Evolutionary conservation across 2,113 vertebrate genomes (phyloP), one percentile per base, ranked within the genome.

Genomic region (Bungarus multicinctus): DNA sequence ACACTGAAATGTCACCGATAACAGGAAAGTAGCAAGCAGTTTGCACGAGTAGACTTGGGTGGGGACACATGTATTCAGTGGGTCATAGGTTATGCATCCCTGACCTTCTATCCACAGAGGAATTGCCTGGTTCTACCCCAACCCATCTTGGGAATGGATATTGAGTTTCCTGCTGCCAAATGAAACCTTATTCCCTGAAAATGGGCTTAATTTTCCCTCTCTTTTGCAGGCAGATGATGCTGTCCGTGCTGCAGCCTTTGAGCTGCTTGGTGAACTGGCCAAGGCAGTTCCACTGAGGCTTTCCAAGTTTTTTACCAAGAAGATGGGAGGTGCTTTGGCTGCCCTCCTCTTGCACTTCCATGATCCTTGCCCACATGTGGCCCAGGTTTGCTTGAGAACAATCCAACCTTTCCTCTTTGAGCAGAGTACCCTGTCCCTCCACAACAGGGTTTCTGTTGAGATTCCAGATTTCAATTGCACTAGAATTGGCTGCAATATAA

Each of bases 311-410:
- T 90, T 89, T 27, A 22, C 69, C 30, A 86, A 60, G n/a, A 54
- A 60, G 45, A 30, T 52, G 52, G 18, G 53, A n/a, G 22, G 10
- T 9, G 20, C 27, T n/a, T 27, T 57, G 54, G 16, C 74, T 8
- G 43, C 74, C 30, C 88, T 93, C 54, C n/a, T 93, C 43, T 34
- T 93, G 43, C 92, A 93, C 74, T 30, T 85, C 53, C 43, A 12
- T 7, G 92, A 93, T 22, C 88, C 88, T 2, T 90, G 54, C 74
- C 92, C 69, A 3, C 45, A 4, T 10, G 92, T 93, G 30, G 69
- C 60, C 74, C 34, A 90, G 92, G 92, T 93, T n/a, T 81, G 74
- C 34, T 81, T 81, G 74, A 20, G 39, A 81, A 81, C 7, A 81
- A 43, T 81, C 22, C 34, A 22, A 81, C 25, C 45, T 30, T 30